These are phyloP conservation scores for Phortica okadai DNA, from an alignment of 2,888 invertebrate species.

Conservation along the genomic window DNA sequence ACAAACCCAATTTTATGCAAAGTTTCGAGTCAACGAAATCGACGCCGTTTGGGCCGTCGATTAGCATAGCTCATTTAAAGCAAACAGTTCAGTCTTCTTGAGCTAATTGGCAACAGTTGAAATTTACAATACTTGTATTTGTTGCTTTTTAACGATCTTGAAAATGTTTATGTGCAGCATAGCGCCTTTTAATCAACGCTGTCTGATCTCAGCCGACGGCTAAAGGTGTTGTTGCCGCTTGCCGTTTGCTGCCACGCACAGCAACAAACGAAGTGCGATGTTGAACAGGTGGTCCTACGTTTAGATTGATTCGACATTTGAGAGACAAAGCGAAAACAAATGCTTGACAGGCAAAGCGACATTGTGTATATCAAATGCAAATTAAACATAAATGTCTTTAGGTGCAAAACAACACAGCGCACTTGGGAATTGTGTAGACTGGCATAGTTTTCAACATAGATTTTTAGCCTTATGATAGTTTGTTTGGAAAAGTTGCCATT, in stretches of 20 bases:
- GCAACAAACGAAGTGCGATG: not conserved
- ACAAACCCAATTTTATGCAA: slow-evolving; percentile 28
- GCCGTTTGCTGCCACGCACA: not conserved
- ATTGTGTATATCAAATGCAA: slow-evolving; percentile 4
- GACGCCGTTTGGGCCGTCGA: not conserved
- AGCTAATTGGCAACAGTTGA: slow-evolving; percentile 56
- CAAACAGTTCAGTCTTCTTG: slow-evolving; percentile 50
- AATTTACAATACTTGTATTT: not conserved
- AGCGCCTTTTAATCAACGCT: slow-evolving; percentile 19
- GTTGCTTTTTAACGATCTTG: slow-evolving; percentile 13
- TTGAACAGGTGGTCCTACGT: slow-evolving; percentile 9
- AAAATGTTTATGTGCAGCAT: not conserved
- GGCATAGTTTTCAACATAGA: no score
- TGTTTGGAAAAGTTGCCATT: no score
- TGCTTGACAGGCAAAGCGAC: not conserved
- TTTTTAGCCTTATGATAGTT: no score
- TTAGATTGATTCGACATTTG: slow-evolving; percentile 5
- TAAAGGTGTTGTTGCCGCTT: not conserved
- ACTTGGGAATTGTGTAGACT: not conserved
- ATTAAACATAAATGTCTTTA: not conserved
- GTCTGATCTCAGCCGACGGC: slow-evolving; percentile 26
- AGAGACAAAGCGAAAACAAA: not conserved
- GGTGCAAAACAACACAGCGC: not conserved
- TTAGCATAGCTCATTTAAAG: slow-evolving; percentile 39
- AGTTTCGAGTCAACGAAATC: slow-evolving; percentile 21